phyloP scores from a whole-genome alignment of 2,888 invertebrate genomes.

The Drosophila mercatorum region DNA sequence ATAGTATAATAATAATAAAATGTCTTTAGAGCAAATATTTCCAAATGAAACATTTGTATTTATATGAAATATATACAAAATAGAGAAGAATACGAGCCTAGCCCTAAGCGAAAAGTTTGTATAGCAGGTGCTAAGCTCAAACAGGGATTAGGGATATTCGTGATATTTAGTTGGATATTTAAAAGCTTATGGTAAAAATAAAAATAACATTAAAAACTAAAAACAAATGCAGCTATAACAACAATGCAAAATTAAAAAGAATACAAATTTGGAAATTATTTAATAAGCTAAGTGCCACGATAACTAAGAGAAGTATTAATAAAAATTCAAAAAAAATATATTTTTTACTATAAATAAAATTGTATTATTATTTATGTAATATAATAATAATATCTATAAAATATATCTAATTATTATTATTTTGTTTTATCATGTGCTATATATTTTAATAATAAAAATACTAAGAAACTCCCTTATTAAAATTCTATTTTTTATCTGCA shows the following conservation, averaged over 20 bases:
- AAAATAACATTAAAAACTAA: too few species aligned
- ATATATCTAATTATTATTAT: not conserved
- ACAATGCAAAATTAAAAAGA: too few species aligned
- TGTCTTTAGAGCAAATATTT: constrained; percentile 10
- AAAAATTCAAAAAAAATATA: too few species aligned
- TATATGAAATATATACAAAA: constrained; percentile 12
- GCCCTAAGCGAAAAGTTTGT: not conserved
- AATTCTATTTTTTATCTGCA: not conserved
- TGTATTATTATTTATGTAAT: too few species aligned
- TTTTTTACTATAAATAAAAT: too few species aligned
- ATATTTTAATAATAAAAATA: not conserved
- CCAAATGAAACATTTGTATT: constrained; percentile 23
- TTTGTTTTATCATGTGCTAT: not conserved
- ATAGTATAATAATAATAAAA: constrained; percentile 28
- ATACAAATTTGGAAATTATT: too few species aligned
- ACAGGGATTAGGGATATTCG: not conserved
- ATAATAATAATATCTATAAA: too few species aligned
- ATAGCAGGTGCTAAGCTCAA: not conserved
- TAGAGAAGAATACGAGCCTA: too few species aligned
- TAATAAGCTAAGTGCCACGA: too few species aligned
- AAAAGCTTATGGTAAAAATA: too few species aligned
- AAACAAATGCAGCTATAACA: too few species aligned
- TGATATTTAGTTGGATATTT: not conserved
- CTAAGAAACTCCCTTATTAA: not conserved
- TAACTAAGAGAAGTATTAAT: too few species aligned